These are phyloP conservation scores for Formicarius rufipectus DNA, from an alignment of 2,113 vertebrate species.

Conservation along the genomic window DNA sequence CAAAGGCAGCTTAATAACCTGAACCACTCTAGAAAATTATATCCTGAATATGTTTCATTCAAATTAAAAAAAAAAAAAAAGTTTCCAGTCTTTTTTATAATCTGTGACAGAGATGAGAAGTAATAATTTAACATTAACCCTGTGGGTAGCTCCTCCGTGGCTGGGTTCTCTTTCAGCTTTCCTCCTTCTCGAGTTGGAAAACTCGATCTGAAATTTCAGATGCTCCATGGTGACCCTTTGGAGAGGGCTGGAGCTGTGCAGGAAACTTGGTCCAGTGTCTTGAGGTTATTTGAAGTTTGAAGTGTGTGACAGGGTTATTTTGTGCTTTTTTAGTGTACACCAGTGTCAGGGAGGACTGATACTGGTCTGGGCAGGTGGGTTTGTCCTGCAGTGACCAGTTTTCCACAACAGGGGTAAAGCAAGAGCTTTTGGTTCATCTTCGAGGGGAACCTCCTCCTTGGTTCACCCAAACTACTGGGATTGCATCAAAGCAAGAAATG, in stretches of 20 bases:
- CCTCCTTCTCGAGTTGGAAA: neutral
- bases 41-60: neutral
- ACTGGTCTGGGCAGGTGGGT: neutral
- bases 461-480: neutral
- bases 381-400: neutral
- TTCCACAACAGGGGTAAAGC: neutral
- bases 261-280: neutral
- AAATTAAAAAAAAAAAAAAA: neutral
- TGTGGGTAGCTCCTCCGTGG: neutral
- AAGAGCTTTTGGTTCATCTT: neutral
- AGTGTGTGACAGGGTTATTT: neutral
- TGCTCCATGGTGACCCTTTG: neutral
- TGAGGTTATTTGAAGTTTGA: neutral
- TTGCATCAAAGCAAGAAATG: neutral
- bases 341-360: neutral
- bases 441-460: neutral
- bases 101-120: neutral
- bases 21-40: neutral
- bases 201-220: neutral
- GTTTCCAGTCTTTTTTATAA: neutral
- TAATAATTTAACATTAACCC: neutral
- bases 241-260: neutral
- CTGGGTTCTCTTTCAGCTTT: neutral
- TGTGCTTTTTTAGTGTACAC: neutral
- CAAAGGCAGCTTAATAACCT: conserved; percentile 22